Evolutionary conservation across 92 coral and sea anemone species (phyloP).

Genomic region (Porites evermanni): DNA sequence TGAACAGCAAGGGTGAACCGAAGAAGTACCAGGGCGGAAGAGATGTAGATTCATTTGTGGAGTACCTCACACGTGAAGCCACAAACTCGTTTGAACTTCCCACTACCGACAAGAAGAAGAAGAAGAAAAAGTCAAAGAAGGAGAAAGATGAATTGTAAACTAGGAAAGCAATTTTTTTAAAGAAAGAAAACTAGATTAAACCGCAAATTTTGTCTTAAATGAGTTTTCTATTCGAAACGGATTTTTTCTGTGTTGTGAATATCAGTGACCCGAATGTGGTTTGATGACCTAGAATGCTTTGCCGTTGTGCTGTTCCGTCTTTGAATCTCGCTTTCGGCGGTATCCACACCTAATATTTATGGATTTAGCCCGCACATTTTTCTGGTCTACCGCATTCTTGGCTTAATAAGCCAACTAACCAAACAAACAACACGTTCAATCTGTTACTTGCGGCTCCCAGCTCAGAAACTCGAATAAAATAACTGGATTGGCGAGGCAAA

Average conservation of each 20-base stretch:
- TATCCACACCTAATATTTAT: too few species aligned
- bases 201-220: conserved; percentile 9
- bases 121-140: conserved; percentile 66
- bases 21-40: conserved; percentile 88
- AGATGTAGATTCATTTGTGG: conserved; percentile 85
- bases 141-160: conserved; percentile 56
- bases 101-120: conserved; percentile 53
- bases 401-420: too few species aligned
- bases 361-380: too few species aligned
- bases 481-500: too few species aligned
- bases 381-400: too few species aligned
- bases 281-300: too few species aligned
- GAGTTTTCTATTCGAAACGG: neutral
- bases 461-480: too few species aligned
- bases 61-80: conserved; percentile 86
- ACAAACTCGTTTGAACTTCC: conserved; percentile 77
- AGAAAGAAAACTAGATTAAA: conserved; percentile 21
- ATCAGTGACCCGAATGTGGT: neutral
- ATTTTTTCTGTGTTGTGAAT: neutral
- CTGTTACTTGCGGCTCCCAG: too few species aligned
- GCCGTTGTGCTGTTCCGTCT: too few species aligned
- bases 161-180: neutral
- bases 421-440: too few species aligned
- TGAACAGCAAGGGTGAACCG: conserved; percentile 83
- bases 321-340: too few species aligned